Percentiles rank a stretch among this genome's conserved stretches.
phyloP scores from a whole-genome alignment of 64 coral and sea anemone genomes.

The Orbicella faveolata region DNA sequence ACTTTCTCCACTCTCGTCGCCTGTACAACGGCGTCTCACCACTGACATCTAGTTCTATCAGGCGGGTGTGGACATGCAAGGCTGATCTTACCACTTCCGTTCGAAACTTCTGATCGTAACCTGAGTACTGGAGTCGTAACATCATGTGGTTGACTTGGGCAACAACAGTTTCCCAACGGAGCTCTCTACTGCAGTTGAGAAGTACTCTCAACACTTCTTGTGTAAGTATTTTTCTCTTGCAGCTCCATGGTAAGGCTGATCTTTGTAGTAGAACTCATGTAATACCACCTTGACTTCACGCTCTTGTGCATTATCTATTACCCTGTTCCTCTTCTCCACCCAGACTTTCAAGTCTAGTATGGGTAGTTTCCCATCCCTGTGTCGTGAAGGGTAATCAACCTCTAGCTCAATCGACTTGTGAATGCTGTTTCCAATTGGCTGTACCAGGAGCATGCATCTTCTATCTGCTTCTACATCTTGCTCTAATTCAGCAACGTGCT shows the following conservation, averaged over 20 bases:
- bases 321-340: constrained; percentile 6
- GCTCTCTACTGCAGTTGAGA: too few relatives aligned
- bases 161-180: too few relatives aligned
- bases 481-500: background rate
- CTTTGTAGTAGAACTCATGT: too few relatives aligned
- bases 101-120: constrained; percentile 20
- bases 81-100: constrained; percentile 14
- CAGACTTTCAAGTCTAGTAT: constrained; percentile 55
- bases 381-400: background rate
- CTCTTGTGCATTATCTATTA: background rate
- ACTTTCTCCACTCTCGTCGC: too few relatives aligned
- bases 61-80: background rate
- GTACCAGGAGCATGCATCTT: background rate
- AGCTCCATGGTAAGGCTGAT: constrained; percentile 9
- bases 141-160: background rate
- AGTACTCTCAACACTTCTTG: constrained; percentile 18
- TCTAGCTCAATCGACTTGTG: background rate
- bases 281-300: too few relatives aligned
- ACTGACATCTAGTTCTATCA: background rate
- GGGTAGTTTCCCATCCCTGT: constrained; percentile 26
- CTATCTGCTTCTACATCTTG: background rate
- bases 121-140: constrained; percentile 23
- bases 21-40: constrained; percentile 14
- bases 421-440: constrained; percentile 2
- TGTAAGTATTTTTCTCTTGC: background rate